Evolutionary conservation across 2,888 invertebrate genomes (phyloP).

Genomic region (Temnothorax unifasciatus): DNA sequence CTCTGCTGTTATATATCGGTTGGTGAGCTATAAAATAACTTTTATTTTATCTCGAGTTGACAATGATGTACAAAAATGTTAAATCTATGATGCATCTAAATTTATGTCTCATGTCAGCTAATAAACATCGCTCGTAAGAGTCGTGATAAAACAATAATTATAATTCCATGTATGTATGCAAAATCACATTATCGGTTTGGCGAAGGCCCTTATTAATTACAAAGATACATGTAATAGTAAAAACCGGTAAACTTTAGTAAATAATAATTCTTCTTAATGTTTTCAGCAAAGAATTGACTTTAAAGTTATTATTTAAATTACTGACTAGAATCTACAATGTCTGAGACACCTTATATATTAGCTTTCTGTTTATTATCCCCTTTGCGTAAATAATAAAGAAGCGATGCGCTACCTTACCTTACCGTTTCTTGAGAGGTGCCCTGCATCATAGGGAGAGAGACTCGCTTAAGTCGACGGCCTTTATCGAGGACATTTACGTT

Average conservation of each 20-base stretch:
- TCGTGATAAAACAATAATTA: too few relatives aligned
- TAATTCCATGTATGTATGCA: too few relatives aligned
- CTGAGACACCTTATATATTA: not conserved
- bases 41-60: too few relatives aligned
- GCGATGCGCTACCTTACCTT: not conserved
- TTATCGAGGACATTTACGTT: conserved; percentile 53
- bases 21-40: too few relatives aligned
- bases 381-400: conserved; percentile 27
- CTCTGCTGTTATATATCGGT: too few relatives aligned
- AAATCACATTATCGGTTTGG: too few relatives aligned
- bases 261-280: not conserved
- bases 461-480: conserved; percentile 40
- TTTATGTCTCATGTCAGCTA: too few relatives aligned
- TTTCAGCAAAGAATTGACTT: not conserved
- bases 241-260: not conserved
- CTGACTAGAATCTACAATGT: not conserved
- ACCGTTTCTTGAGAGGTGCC: conserved; percentile 38
- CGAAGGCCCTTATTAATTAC: too few relatives aligned
- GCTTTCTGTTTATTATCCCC: conserved; percentile 5
- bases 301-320: not conserved
- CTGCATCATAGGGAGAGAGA: conserved; percentile 13
- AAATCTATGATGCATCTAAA: too few relatives aligned
- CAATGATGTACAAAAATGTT: too few relatives aligned
- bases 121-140: too few relatives aligned
- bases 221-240: not conserved